phyloP scores from a whole-genome alignment of 2,113 vertebrate genomes.

The Barbus barbus region DNA sequence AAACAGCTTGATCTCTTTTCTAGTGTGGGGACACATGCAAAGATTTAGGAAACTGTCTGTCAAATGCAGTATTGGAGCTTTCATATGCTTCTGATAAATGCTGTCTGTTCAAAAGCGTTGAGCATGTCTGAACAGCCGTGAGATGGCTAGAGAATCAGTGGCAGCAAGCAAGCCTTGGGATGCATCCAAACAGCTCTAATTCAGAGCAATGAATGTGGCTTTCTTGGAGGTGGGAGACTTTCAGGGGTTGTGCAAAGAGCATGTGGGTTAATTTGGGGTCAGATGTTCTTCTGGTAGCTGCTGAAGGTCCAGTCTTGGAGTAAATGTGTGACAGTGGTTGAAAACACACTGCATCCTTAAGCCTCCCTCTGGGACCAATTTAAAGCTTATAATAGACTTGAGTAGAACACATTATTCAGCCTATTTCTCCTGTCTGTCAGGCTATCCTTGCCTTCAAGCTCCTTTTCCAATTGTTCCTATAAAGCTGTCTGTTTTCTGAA shows the following conservation, averaged over 20 bases:
- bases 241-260: slow-evolving; percentile 7
- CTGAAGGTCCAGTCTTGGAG: not conserved
- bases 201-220: slow-evolving; percentile 3
- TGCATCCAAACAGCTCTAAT: not conserved
- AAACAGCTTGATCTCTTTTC: slow-evolving; percentile 26
- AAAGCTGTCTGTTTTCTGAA: slow-evolving; percentile 32
- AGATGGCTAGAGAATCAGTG: slow-evolving; percentile 2
- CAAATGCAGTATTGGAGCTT: slow-evolving; percentile 1
- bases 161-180: slow-evolving; percentile 11
- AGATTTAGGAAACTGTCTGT: slow-evolving; percentile 18
- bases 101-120: slow-evolving; percentile 4
- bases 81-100: slow-evolving; percentile 20
- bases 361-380: slow-evolving; percentile 26
- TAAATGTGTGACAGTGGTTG: slow-evolving; percentile 20
- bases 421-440: slow-evolving; percentile 27
- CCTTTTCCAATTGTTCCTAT: slow-evolving; percentile 4
- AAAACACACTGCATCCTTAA: slow-evolving; percentile 11
- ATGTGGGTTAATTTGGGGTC: slow-evolving; percentile 34
- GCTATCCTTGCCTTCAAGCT: not conserved
- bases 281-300: slow-evolving; percentile 26
- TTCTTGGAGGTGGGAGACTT: not conserved
- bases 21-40: not conserved
- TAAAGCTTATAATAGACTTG: slow-evolving; percentile 26
- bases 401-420: slow-evolving; percentile 30
- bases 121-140: slow-evolving; percentile 8